Evolutionary conservation across 2,888 invertebrate species (phyloP).

Genomic region (Seira ritae): DNA sequence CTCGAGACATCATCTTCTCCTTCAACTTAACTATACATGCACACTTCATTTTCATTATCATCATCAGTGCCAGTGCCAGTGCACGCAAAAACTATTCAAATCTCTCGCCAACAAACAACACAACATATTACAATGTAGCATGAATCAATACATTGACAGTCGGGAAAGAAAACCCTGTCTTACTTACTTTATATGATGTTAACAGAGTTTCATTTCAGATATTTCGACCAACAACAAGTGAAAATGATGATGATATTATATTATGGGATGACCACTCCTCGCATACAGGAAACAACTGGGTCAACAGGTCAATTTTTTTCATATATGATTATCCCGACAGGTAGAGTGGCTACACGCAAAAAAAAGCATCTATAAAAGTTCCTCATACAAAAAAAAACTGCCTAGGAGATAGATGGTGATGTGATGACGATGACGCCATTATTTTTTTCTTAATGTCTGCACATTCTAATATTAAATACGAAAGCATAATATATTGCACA

Average conservation of each 20-base stretch:
- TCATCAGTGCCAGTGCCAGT: too few relatives aligned
- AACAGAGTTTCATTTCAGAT: constrained; percentile 6
- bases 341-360: constrained; percentile 14
- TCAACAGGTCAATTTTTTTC: constrained; percentile 61
- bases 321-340: constrained; percentile 51
- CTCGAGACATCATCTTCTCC: too few relatives aligned
- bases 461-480: not conserved
- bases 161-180: too few relatives aligned
- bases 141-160: too few relatives aligned
- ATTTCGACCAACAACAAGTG: constrained; percentile 9
- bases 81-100: too few relatives aligned
- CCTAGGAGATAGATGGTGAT: not conserved
- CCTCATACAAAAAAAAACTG: not conserved
- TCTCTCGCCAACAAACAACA: too few relatives aligned
- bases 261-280: constrained; percentile 62
- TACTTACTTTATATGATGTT: not conserved
- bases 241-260: constrained; percentile 63
- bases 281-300: constrained; percentile 63
- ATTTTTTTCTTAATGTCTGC: not conserved
- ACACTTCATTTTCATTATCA: too few relatives aligned
- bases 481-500: too few relatives aligned
- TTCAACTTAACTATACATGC: too few relatives aligned
- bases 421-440: constrained; percentile 7
- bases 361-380: not conserved
- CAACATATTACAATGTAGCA: too few relatives aligned